Base-by-base conservation (phyloP, 2,888 invertebrate genomes). In the Syrphus vitripennis region DNA sequence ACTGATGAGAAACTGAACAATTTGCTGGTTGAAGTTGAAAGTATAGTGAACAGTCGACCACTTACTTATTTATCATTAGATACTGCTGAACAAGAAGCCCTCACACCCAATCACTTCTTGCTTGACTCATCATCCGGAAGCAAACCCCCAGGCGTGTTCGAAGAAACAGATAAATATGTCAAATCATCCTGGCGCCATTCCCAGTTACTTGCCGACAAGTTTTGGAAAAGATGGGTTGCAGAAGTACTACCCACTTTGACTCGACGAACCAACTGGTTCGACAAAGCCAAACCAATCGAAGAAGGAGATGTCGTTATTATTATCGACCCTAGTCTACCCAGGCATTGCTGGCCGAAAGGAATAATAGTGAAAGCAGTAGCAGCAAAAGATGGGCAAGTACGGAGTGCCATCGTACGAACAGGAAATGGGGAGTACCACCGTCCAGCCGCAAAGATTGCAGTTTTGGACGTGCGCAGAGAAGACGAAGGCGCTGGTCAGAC, bases 81-180 rank as follows among this genome's bases (percentile, higher is more conserved):
- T 14, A 63, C 84, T 1, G 65, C 80, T 2, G 88, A 89, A 12
- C 80, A 88, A n/a, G 89, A 90, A 63, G 88, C 89, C 0, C 70
- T 90, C 7, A 90, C 90, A 0, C 90, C 89, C 1, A 90, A 91
- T 37, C 89, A 90, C 83, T 89, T 90, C 55, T 70, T 90, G 53
- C 75, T 89, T 12, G 88, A 88, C 0, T 61, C 76, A 4, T 88
- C 89, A 1, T 83, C 84, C n/a, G n/a, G n/a, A n/a, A n/a, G n/a
- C n/a, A n/a, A n/a, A n/a, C n/a, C 78, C 9, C 86, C 83, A 31
- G 89, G 88, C 12, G 74, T 77, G 7, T 89, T 87, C 14, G 77
- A 83, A 5, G 37, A 59, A 10, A n/a, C 34, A 0, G 88, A 89
- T 40, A 21, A 72, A 19, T 79, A 55, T 29, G 42, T 88, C 3